These are phyloP conservation scores for Cephus cinctus DNA, from an alignment of 1,140 invertebrate genomes.

Conservation along the genomic window DNA sequence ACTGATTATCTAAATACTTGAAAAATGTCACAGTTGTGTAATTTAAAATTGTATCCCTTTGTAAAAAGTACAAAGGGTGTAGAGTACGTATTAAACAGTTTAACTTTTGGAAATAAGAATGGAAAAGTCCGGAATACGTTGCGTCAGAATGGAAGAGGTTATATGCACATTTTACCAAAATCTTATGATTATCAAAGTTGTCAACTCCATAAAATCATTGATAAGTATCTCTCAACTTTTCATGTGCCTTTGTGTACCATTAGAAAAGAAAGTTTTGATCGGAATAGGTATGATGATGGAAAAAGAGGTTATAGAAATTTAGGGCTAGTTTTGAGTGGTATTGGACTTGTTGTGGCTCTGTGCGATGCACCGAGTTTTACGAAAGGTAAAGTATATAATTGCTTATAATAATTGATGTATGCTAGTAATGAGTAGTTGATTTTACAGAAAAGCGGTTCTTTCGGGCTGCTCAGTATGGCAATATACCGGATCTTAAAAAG, in stretches of 20 bases:
- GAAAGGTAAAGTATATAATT: constrained; percentile 27
- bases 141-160: constrained; percentile 23
- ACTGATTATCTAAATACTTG: too few species aligned
- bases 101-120: background rate
- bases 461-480: constrained; percentile 63
- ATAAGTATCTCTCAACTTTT: constrained; percentile 2
- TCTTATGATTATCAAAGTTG: constrained; percentile 6
- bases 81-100: constrained; percentile 8
- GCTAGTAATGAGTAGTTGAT: constrained; percentile 7
- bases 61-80: constrained; percentile 5
- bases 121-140: background rate
- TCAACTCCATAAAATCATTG: constrained; percentile 16
- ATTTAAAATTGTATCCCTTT: constrained; percentile 12
- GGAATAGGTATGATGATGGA: background rate
- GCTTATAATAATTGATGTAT: background rate
- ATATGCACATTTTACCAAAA: constrained; percentile 10
- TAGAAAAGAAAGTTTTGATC: background rate
- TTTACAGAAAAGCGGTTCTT: constrained; percentile 63
- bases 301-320: constrained; percentile 17
- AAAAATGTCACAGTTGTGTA: constrained; percentile 32
- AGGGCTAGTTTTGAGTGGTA: constrained; percentile 22
- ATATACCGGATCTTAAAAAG: constrained; percentile 61
- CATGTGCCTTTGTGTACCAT: background rate
- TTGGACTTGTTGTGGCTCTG: constrained; percentile 28
- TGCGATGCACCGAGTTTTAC: constrained; percentile 25